Base-by-base conservation (phyloP, 92 coral and sea anemone genomes). In the Parazoanthus swiftii region DNA sequence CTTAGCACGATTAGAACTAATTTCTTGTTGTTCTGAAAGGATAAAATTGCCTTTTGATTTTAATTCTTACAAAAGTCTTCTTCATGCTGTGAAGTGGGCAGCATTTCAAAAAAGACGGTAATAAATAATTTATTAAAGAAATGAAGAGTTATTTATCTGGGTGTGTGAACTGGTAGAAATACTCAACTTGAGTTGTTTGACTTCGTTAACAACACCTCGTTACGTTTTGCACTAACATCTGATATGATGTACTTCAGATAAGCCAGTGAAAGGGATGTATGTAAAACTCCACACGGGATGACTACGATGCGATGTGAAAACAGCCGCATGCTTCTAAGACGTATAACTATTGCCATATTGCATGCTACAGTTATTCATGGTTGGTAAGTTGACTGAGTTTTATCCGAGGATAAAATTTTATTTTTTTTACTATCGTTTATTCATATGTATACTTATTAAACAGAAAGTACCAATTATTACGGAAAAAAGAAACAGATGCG, bases 91-190 rank as follows among this genome's bases (percentile, higher is more conserved):
- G 77, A 73, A 26, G 77, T 36, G 42, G 35, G 42, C 77, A 73
- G 21, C 42, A 36, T 73, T 73, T 33, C 20, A 73, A 73, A 73
- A 29, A 73, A 33, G 21, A 33, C 77, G 35, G 59, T 13, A 33
- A 36, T 73, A 36, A 33, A 73, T 73, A 11, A 73, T 73, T 73
- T 73, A 73, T 73, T 73, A 33, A 63, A 63, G 70, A 63, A 63
- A 63, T 63, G 70, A 63, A 63, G 7, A 63, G 70, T 21, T 20
- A 20, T 63, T 63, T 63, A 18, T 63, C 15, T 63, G 70, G 59
- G 20, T 15, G 59, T 54, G 59, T 20, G 25, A 63, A 63, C 26
- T 48, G 51, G 26, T 3, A 20, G 6, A 18, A 63, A 4, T 3
- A 63, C 26, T 63, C 26, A 63, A 18, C 4, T 54, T 54, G 18